Evolutionary conservation across 2,113 vertebrate species (phyloP).

Genomic region (Melanerpes aurifrons): DNA sequence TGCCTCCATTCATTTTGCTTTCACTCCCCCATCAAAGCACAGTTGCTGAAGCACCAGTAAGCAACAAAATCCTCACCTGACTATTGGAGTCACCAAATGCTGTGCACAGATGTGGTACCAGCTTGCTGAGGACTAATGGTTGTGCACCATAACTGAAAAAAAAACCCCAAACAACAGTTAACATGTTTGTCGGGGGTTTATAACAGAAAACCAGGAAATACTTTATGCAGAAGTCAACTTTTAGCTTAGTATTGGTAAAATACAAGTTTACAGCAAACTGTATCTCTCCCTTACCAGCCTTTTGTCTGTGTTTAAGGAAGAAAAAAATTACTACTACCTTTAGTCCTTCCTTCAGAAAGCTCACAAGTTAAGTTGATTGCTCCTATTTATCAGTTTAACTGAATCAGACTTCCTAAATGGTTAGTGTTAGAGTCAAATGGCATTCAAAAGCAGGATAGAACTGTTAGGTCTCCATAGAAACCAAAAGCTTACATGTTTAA

Average conservation of each 20-base stretch:
- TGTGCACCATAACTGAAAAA: slow-evolving; percentile 85
- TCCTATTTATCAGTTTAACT: background rate
- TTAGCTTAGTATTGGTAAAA: background rate
- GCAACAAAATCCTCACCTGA: slow-evolving; percentile 82
- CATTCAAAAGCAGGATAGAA: background rate
- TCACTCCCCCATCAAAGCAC: background rate
- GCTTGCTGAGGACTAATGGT: slow-evolving; percentile 88
- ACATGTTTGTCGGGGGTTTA: too few relatives aligned
- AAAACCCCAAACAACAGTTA: background rate
- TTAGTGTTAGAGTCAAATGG: background rate
- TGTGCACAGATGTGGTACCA: slow-evolving; percentile 90
- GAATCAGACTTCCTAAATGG: background rate
- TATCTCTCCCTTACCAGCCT: background rate
- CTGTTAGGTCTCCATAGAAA: slow-evolving; percentile 17
- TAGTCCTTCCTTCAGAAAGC: background rate
- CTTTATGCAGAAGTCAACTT: background rate
- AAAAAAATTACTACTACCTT: background rate
- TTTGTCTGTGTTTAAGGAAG: background rate
- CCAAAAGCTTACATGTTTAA: slow-evolving; percentile 87
- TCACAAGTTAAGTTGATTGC: background rate
- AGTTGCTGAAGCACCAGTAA: background rate
- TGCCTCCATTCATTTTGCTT: background rate
- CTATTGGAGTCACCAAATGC: slow-evolving; percentile 91
- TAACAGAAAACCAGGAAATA: background rate
- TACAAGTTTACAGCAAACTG: background rate